A percentile compares a stretch with the other conserved stretches of the same genome.
Evolutionary conservation across 1,140 invertebrate genomes (phyloP).

Genomic region (Sipha flava): DNA sequence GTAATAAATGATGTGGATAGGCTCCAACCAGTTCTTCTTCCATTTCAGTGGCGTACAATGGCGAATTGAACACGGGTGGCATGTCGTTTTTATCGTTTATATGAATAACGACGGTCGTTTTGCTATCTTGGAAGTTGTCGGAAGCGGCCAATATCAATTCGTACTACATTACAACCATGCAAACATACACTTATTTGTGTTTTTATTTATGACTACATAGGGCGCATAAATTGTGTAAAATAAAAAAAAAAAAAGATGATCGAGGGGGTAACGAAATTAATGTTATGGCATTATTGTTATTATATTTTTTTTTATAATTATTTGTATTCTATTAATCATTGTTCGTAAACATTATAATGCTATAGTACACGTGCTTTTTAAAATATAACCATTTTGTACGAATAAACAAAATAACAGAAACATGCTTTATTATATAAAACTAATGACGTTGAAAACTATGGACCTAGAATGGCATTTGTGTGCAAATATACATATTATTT

Average conservation of each 20-base stretch:
- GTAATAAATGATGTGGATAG: constrained; percentile 52
- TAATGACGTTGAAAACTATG: too few species aligned
- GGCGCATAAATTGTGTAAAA: background rate
- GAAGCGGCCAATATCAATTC: constrained; percentile 77
- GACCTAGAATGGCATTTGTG: too few species aligned
- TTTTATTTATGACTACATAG: background rate
- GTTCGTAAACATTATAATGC: too few species aligned
- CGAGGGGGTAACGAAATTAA: too few species aligned
- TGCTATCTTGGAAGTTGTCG: constrained; percentile 75
- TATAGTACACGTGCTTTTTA: too few species aligned
- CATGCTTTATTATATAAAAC: too few species aligned
- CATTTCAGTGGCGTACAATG: constrained; percentile 57
- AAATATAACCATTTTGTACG: too few species aligned
- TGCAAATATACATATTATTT: too few species aligned
- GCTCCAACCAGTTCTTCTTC: constrained; percentile 55
- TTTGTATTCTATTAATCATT: too few species aligned
- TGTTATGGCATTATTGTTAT: background rate
- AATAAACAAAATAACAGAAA: too few species aligned
- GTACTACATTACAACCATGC: constrained; percentile 52
- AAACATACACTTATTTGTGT: constrained; percentile 31
- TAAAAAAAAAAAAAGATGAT: background rate
- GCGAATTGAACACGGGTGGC: constrained; percentile 64
- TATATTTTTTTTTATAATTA: too few species aligned
- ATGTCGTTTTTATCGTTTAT: constrained; percentile 74
- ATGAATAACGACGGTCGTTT: constrained; percentile 65